These are phyloP conservation scores for Heliothis virescens DNA, from an alignment of 1,140 invertebrate species.

Conservation along the genomic window DNA sequence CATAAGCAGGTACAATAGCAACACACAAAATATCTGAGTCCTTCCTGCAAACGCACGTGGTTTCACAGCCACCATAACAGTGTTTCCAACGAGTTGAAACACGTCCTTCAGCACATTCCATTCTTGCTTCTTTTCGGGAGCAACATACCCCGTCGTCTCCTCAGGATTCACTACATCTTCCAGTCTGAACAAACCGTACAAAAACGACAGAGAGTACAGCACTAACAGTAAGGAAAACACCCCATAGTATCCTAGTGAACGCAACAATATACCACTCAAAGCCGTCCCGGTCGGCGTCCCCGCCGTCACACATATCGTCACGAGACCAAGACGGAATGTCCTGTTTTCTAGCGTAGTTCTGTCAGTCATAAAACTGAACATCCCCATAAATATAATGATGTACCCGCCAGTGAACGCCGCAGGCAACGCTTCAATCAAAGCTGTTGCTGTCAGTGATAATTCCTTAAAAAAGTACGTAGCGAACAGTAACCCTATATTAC, in stretches of 20 bases:
- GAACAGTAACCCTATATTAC: conserved; percentile 78
- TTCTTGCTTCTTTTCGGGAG: conserved; percentile 54
- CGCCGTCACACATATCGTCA: conserved; percentile 82
- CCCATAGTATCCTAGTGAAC: conserved; percentile 77
- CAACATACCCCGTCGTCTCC: conserved; percentile 50
- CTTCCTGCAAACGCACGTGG: conserved; percentile 75
- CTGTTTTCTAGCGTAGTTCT: conserved; percentile 87
- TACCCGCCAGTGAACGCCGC: conserved; percentile 86
- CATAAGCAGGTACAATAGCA: conserved; percentile 83
- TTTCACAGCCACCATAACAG: conserved; percentile 81
- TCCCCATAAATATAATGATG: conserved; percentile 88
- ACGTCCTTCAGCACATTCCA: conserved; percentile 67
- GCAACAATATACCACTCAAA: conserved; percentile 76
- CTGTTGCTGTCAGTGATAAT: conserved; percentile 85
- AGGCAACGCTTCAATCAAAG: conserved; percentile 86
- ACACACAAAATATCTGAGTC: conserved; percentile 79
- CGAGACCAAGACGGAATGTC: conserved; percentile 86
- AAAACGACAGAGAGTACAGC: conserved; percentile 69
- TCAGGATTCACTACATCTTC: conserved; percentile 70
- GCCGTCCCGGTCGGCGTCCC: conserved; percentile 82
- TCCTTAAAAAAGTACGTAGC: conserved; percentile 83
- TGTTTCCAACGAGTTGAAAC: conserved; percentile 80
- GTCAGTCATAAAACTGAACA: conserved; percentile 88
- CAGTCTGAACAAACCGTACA: conserved; percentile 75
- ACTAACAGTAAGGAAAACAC: conserved; percentile 75